Evolutionary conservation across 2,113 vertebrate genomes (phyloP), one percentile per base, ranked within the genome.

Genomic region (Gopherus flavomarginatus): DNA sequence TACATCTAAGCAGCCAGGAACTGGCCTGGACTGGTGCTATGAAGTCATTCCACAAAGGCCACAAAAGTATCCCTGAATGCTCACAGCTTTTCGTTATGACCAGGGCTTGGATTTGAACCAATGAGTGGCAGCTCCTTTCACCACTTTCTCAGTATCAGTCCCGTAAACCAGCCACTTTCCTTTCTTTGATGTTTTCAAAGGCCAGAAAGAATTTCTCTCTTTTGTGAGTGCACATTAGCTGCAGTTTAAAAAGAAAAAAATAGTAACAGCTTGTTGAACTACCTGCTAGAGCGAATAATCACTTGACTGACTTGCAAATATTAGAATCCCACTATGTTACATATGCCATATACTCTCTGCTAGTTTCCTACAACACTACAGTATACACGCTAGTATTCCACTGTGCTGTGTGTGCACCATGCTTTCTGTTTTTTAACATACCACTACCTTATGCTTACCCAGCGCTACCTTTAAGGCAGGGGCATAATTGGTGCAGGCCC

Each of bases 151-250:
- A 75, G 91, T 92, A 95, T n/a, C 44, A 90, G 27, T n/a, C 44
- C 42, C 1, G 12, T 78, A 78, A 78, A 16, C 24, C 11, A 47
- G 22, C 24, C 13, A 24, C 38, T 75, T 42, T 24, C 11, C 22
- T 49, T 5, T 21, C 90, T 96, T 96, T 96, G 87, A 88, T 90
- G 86, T 83, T 44, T 88, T 65, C 87, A 59, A 57, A 85, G 38
- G 49, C 13, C 27, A 75, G n/a, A 90, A 42, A 65, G 6, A 35
- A 38, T 47, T 52, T 38, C 49, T 92, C 19, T 79, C 27, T 57
- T 90, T 79, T 59, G 47, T 54, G 27, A 91, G 57, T 0, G 1
- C 42, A 94, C 86, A 94, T 69, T 52, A 91, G 16, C 42, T 9
- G 44, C 57, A 85, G 16, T 29, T 65, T 85, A 24, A 81, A 54